Conservation (phyloP, 2,888 invertebrate genomes). For the Agrilus cyanescens region DNA sequence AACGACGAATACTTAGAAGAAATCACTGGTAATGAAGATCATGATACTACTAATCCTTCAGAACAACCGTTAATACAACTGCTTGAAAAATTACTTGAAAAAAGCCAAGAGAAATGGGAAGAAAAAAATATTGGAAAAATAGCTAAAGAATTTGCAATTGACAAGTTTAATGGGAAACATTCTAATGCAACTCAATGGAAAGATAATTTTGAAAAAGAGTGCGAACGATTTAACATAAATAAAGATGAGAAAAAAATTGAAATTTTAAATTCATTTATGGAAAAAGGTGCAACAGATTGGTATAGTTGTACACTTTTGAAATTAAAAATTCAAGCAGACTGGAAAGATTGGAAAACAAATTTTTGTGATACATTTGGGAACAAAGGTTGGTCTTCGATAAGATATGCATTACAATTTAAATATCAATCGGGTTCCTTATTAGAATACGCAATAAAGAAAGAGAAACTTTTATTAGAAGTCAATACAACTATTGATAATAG, state of each 20-base stretch:
- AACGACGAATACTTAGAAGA: too few species aligned
- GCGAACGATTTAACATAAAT: constrained; percentile 10
- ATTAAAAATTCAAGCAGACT: constrained; percentile 13
- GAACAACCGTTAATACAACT: too few species aligned
- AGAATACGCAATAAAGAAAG: constrained; percentile 19
- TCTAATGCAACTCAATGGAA: constrained; percentile 15
- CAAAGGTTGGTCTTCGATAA: constrained; percentile 18
- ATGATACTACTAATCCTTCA: too few species aligned
- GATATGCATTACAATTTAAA: constrained; percentile 16
- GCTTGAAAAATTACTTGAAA: too few species aligned
- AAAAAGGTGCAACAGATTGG: constrained; percentile 16
- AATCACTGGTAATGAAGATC: too few species aligned
- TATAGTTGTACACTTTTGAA: constrained; percentile 13
- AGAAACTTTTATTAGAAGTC: constrained; percentile 1
- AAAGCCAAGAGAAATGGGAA: too few species aligned
- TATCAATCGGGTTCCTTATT: constrained; percentile 18
- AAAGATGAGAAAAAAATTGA: constrained; percentile 11
- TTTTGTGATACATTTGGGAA: constrained; percentile 18
- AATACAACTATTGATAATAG: too few species aligned
- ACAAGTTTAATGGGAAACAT: too few species aligned
- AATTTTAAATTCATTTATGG: constrained; percentile 8
- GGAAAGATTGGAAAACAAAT: constrained; percentile 18
- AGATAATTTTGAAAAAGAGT: constrained; percentile 14
- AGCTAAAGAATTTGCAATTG: too few species aligned
- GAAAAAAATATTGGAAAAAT: too few species aligned